Percentiles rank a stretch among this genome's conserved stretches.
Conservation (phyloP, 2,113 vertebrate genomes). For the Rhinopomastus cyanomelas region DNA sequence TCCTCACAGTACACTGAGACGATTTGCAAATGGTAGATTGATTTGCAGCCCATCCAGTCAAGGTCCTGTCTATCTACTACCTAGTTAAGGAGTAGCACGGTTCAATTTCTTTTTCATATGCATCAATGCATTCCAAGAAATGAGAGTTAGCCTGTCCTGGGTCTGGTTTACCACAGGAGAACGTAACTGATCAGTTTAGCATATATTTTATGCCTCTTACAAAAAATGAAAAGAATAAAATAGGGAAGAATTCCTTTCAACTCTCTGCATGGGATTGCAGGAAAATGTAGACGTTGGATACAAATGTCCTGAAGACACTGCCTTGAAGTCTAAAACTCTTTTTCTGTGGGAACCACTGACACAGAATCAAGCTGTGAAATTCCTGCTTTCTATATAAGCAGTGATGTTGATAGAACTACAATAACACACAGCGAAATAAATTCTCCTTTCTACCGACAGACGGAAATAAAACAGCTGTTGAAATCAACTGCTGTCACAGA, state of each 20-base stretch:
- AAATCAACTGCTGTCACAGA: not conserved
- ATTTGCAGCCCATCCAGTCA: not conserved
- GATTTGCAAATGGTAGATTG: not conserved
- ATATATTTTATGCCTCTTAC: not conserved
- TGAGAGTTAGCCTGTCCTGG: not conserved
- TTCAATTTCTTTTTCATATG: not conserved
- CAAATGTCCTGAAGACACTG: not conserved
- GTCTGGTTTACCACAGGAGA: not conserved
- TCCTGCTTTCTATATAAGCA: not conserved
- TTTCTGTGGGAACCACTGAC: not conserved
- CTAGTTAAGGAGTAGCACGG: rapidly evolving
- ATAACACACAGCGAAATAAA: not conserved
- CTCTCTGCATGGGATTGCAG: not conserved
- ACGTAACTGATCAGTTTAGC: not conserved
- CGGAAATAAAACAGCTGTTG: conserved; percentile 39
- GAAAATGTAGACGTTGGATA: not conserved
- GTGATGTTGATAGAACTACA: not conserved
- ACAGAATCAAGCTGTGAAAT: not conserved
- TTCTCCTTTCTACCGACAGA: conserved; percentile 15
- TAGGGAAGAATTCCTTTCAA: not conserved
- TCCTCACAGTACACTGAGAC: not conserved
- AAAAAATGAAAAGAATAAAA: not conserved
- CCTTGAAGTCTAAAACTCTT: not conserved
- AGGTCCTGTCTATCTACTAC: not conserved
- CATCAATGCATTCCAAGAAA: not conserved